Base-by-base conservation (phyloP, 2,113 vertebrate species). In the Fregetta grallaria region DNA sequence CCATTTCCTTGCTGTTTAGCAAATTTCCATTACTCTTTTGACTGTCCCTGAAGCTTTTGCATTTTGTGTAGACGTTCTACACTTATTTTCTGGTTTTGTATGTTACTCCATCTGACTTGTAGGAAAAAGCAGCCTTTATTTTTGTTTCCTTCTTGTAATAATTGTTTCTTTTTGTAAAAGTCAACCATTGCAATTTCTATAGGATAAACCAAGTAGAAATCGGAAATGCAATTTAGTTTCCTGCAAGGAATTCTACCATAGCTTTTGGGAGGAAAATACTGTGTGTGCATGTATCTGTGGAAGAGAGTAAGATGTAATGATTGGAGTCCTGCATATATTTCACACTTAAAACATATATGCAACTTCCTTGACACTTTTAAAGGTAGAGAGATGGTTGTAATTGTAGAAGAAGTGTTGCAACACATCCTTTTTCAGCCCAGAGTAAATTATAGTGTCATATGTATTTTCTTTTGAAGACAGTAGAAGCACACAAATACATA, bases 101-200 rank as follows among this genome's bases (percentile, higher is more conserved):
- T 86, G 44, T 75, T 91, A 66, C 49, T 90, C 16, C 42, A 44
- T 78, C 45, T 90, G 71, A 42, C 15, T 55, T 84, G 1, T 19
- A 82, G 61, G 66, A 82, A 82, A 89, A 90, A 82, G 34, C 63
- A 76, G 34, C 77, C 88, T 81, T 89, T 92, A 47, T 91, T 92
- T 88, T 84, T 77, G 20, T 67, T 76, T 81, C 21, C 9, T 92
- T 81, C 40, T 52, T 75, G 25, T 52, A 75, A 44, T 87, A 34
- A 7, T 63, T 52, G 11, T 68, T 78, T 71, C 22, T 55, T 94
- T 84, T 78, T 74, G 55, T 71, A 72, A 93, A 91, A 88, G 13
- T 1, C 13, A 52, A 56, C 29, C 18, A 19, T 68, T 68, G 45
- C 66, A 88, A 11, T 68, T 94, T 83, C 72, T 80, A 22, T 71